Percentiles rank a stretch among this genome's conserved stretches.
Evolutionary conservation across 2,888 invertebrate genomes (phyloP).

Genomic region (Phalangium opilio): DNA sequence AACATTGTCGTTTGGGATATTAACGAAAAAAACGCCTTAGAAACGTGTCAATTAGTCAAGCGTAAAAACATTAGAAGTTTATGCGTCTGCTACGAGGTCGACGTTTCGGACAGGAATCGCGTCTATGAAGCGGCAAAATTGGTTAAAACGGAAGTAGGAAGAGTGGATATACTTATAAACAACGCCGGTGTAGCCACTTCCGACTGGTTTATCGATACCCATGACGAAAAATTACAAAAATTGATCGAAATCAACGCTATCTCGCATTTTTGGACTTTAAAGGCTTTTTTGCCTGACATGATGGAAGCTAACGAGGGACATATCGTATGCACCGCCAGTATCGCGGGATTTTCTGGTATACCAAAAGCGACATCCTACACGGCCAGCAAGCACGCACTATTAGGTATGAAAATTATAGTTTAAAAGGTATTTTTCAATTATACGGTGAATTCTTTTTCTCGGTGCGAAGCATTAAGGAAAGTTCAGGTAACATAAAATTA

Average conservation of each 20-base stretch:
- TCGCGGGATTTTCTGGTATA: conserved; percentile 65
- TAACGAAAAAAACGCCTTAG: conserved; percentile 52
- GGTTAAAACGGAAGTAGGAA: conserved; percentile 59
- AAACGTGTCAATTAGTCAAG: conserved; percentile 55
- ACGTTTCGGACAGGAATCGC: conserved; percentile 61
- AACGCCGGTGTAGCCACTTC: conserved; percentile 82
- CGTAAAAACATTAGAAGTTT: conserved; percentile 49
- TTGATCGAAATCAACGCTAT: background rate
- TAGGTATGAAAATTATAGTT: too few relatives aligned
- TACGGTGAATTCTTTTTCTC: too few relatives aligned
- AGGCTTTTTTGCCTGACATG: conserved; percentile 83
- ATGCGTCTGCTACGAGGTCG: conserved; percentile 53
- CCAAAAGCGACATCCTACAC: conserved; percentile 50
- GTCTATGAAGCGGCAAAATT: conserved; percentile 58
- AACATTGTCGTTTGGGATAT: conserved; percentile 77
- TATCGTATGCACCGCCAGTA: conserved; percentile 78
- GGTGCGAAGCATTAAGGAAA: too few relatives aligned
- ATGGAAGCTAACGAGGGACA: conserved; percentile 71
- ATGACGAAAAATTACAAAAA: conserved; percentile 46
- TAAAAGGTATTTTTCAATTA: too few relatives aligned
- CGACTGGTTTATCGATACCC: conserved; percentile 58
- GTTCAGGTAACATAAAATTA: too few relatives aligned
- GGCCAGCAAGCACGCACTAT: background rate
- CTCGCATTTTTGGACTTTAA: conserved; percentile 27
- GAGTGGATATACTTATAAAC: conserved; percentile 70